These are phyloP conservation scores for Upupa epops DNA, from an alignment of 2,113 vertebrate genomes.

Conservation along the genomic window DNA sequence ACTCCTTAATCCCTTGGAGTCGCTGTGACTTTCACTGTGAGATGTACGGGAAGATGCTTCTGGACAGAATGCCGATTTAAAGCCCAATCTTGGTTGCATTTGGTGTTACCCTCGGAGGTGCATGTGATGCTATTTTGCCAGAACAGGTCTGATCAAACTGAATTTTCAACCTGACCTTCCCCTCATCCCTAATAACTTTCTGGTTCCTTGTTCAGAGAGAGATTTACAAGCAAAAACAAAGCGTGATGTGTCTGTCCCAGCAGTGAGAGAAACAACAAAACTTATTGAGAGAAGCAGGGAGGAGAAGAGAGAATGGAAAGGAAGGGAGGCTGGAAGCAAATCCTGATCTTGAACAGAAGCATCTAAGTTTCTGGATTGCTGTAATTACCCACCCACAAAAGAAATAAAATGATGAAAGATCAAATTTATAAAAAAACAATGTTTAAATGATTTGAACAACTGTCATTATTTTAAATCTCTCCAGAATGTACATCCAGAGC, in stretches of 20 bases:
- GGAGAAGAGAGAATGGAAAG: background rate
- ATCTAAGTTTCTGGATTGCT: slow-evolving; percentile 34
- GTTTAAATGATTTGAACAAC: slow-evolving; percentile 77
- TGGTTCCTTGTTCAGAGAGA: slow-evolving; percentile 71
- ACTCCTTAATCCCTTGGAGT: background rate
- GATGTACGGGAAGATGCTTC: background rate
- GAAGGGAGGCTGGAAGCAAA: background rate
- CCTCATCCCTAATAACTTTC: slow-evolving; percentile 76
- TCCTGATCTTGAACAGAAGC: slow-evolving; percentile 31
- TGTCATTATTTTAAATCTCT: slow-evolving; percentile 73
- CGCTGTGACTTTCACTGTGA: background rate
- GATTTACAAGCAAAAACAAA: slow-evolving; percentile 79
- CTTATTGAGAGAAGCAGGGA: slow-evolving; percentile 41
- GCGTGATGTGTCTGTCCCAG: slow-evolving; percentile 71
- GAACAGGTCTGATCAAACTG: slow-evolving; percentile 67
- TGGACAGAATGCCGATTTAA: background rate
- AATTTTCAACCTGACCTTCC: slow-evolving; percentile 76
- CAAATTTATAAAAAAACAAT: slow-evolving; percentile 73
- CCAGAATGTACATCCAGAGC: slow-evolving; percentile 39
- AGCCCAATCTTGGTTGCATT: background rate
- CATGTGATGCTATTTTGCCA: slow-evolving; percentile 5
- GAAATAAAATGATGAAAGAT: slow-evolving; percentile 72
- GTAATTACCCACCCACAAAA: slow-evolving; percentile 72
- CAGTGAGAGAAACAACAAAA: slow-evolving; percentile 62
- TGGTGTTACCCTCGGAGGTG: background rate